These are phyloP conservation scores for Macropis europaea DNA, from an alignment of 2,888 invertebrate genomes.

Conservation along the genomic window DNA sequence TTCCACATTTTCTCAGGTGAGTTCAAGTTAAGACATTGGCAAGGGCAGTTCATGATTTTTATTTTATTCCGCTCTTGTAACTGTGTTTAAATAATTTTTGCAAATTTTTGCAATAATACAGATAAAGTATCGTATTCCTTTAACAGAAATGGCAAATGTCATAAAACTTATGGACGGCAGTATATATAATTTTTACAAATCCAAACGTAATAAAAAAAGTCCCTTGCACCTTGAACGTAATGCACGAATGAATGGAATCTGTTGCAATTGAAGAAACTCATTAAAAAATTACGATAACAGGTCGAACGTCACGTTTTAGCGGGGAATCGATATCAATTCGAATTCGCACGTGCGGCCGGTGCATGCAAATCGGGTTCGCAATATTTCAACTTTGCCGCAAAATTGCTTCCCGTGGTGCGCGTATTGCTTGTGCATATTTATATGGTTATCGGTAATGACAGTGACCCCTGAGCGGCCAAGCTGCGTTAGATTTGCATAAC, in stretches of 20 bases:
- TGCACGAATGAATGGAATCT: constrained; percentile 1
- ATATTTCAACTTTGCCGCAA: constrained; percentile 24
- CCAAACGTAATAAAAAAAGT: too few relatives aligned
- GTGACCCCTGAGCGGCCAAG: constrained; percentile 39
- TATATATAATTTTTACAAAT: too few relatives aligned
- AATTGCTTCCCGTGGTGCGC: constrained; percentile 29
- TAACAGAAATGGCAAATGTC: too few relatives aligned
- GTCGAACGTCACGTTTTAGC: constrained; percentile 42
- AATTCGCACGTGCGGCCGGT: constrained; percentile 48
- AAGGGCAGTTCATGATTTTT: too few relatives aligned
- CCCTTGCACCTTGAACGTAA: too few relatives aligned
- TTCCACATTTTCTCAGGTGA: too few relatives aligned
- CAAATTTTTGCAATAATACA: too few relatives aligned
- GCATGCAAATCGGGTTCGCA: background rate
- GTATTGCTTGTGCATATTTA: constrained; percentile 39
- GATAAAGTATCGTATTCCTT: too few relatives aligned
- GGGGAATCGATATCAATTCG: constrained; percentile 47
- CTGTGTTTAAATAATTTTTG: too few relatives aligned
- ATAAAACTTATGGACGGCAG: too few relatives aligned
- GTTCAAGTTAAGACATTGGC: too few relatives aligned
- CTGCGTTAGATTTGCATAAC: constrained; percentile 38
- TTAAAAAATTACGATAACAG: constrained; percentile 33
- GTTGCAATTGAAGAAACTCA: background rate
- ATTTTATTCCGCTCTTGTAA: too few relatives aligned
- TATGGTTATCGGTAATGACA: constrained; percentile 59